Evolutionary conservation across 2,113 vertebrate genomes (phyloP).

Genomic region (Aldabrachelys gigantea): DNA sequence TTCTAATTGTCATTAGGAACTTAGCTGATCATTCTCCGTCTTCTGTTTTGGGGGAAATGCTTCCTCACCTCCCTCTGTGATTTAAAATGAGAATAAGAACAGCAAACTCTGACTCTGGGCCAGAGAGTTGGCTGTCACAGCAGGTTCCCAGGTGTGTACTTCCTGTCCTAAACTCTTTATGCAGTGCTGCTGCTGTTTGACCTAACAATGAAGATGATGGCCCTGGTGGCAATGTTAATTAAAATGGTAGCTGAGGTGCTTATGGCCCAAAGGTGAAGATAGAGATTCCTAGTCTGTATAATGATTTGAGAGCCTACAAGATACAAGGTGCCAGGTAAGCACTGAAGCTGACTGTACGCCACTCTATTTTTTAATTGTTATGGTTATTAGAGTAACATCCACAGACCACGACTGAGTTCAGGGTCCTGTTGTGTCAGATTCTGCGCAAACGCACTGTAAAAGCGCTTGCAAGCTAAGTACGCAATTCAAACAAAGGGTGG

Average conservation of each 20-base stretch:
- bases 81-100: slow-evolving; percentile 60
- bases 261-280: neutral
- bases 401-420: neutral
- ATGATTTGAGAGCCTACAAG: neutral
- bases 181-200: neutral
- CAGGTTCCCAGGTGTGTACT: neutral
- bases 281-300: neutral
- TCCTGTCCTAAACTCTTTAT: neutral
- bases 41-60: slow-evolving; percentile 60
- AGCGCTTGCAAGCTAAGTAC: neutral
- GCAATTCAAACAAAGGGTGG: neutral
- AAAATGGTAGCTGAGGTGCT: neutral
- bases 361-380: neutral
- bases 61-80: slow-evolving; percentile 54
- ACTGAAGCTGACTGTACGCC: neutral
- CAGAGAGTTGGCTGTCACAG: slow-evolving; percentile 54
- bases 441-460: neutral
- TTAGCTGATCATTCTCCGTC: slow-evolving; percentile 76
- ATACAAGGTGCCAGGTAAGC: accelerated
- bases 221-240: neutral
- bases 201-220: neutral
- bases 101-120: slow-evolving; percentile 51
- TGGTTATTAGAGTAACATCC: neutral
- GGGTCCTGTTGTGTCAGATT: neutral
- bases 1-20: slow-evolving; percentile 77